Conservation (phyloP, 2,797 vertebrate genomes). For the Pangasius larnaudii region DNA sequence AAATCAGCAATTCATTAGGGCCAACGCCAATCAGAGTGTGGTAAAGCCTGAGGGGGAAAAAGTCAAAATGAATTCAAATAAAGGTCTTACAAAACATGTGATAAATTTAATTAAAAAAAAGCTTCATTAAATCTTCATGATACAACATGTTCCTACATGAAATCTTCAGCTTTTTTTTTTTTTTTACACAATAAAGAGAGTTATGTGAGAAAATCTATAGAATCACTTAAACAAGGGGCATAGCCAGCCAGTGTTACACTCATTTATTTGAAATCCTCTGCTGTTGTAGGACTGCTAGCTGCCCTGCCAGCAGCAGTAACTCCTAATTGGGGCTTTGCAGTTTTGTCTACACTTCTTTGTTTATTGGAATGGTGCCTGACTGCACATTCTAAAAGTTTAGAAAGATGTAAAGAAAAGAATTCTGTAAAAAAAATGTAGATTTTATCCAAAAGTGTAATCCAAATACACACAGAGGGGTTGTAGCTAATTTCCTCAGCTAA, state of each 20-base stretch:
- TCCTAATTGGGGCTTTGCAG: conserved; percentile 34
- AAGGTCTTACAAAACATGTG: background rate
- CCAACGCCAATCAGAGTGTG: background rate
- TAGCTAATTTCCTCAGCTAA: conserved; percentile 10
- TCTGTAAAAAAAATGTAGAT: background rate
- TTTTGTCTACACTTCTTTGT: conserved; percentile 9
- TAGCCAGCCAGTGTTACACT: background rate
- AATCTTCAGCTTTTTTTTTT: background rate
- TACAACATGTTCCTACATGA: background rate
- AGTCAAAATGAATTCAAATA: background rate
- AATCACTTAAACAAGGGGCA: background rate
- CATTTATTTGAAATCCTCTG: conserved; percentile 18
- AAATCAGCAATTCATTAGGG: background rate
- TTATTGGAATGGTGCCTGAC: background rate
- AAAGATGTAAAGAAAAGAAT: background rate
- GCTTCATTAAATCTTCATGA: background rate
- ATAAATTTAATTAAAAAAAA: background rate
- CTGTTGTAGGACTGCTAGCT: background rate
- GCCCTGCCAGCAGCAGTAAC: background rate
- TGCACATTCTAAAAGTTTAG: conserved; percentile 13
- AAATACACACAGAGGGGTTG: background rate
- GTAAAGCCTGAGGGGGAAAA: background rate
- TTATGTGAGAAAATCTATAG: background rate
- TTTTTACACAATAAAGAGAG: background rate
- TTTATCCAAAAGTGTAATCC: background rate